These are phyloP conservation scores for Melanerpes aurifrons DNA, from an alignment of 2,113 vertebrate species.

Conservation along the genomic window DNA sequence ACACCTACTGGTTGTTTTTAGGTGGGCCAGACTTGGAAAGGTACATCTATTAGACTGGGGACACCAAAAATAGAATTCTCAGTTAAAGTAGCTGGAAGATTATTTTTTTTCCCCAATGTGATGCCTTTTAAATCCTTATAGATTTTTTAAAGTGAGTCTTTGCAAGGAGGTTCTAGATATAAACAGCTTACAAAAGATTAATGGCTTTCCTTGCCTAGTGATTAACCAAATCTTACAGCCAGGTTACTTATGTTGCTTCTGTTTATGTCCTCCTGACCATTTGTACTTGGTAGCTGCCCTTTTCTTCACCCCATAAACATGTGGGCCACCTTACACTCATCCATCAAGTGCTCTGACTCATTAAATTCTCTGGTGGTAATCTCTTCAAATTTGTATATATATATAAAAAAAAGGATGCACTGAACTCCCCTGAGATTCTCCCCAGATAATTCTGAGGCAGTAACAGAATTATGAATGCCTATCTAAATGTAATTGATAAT, in stretches of 20 bases:
- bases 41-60: not conserved
- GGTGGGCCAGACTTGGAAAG: not conserved
- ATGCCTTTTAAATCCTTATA: not conserved
- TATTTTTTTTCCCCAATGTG: not conserved
- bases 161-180: not conserved
- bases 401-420: not conserved
- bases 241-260: not conserved
- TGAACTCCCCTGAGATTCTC: not conserved
- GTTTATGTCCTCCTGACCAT: not conserved
- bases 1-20: not conserved
- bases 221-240: not conserved
- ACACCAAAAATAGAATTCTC: not conserved
- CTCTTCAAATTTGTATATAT: not conserved
- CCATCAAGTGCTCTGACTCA: not conserved
- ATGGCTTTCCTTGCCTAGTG: not conserved
- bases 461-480: not conserved
- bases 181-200: not conserved
- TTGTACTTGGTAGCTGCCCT: not conserved
- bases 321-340: fast-evolving
- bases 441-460: not conserved
- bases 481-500: not conserved
- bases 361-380: not conserved
- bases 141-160: not conserved
- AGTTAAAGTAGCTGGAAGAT: not conserved
- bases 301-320: not conserved